Percentiles rank a stretch among this genome's conserved stretches.
Conservation (phyloP, 2,888 invertebrate genomes). For the Limenitis camilla region DNA sequence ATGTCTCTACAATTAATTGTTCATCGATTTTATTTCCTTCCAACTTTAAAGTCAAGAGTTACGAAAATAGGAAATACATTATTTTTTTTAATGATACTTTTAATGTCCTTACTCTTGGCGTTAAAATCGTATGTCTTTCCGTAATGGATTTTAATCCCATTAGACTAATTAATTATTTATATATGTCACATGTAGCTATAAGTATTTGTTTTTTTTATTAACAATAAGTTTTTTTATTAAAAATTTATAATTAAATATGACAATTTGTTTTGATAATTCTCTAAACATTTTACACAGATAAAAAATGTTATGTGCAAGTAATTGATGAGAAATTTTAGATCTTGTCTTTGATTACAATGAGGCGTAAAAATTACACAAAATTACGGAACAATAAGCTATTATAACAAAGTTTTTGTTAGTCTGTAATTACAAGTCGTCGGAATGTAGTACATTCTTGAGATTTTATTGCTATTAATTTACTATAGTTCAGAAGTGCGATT, state of each 20-base stretch:
- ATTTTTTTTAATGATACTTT: conserved; percentile 2
- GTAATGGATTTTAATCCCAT: too few relatives aligned
- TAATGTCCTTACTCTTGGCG: not conserved
- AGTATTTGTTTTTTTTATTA: too few relatives aligned
- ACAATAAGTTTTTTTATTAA: too few relatives aligned
- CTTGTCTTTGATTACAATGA: conserved; percentile 9
- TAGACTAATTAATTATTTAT: too few relatives aligned
- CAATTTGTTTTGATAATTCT: too few relatives aligned
- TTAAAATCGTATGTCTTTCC: too few relatives aligned
- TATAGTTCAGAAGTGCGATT: not conserved
- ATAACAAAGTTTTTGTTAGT: conserved; percentile 18
- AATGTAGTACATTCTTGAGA: conserved; percentile 16
- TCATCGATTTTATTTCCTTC: not conserved
- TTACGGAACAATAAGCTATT: conserved; percentile 20
- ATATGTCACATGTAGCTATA: too few relatives aligned
- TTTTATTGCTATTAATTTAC: too few relatives aligned
- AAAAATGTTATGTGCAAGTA: conserved; percentile 1
- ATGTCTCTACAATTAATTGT: too few relatives aligned
- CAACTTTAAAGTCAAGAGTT: conserved; percentile 15
- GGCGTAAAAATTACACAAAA: conserved; percentile 12
- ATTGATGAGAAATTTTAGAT: conserved; percentile 15
- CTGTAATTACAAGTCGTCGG: conserved; percentile 12
- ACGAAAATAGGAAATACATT: conserved; percentile 7
- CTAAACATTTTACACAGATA: not conserved
- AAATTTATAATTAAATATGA: too few relatives aligned